Conservation (phyloP, 2,888 invertebrate genomes). For the Xiphydria camelus region DNA sequence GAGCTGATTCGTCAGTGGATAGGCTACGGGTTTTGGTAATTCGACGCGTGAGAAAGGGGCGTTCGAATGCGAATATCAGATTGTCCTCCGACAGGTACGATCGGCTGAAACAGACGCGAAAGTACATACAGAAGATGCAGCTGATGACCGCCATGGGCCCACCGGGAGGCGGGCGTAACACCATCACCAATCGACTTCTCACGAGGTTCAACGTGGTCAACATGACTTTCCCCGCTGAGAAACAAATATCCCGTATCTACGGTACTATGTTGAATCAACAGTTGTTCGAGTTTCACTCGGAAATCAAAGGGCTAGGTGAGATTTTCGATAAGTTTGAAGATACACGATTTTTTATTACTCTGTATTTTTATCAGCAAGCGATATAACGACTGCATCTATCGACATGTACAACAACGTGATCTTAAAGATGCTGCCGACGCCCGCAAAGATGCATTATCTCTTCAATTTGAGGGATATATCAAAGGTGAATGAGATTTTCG, state of each 20-base stretch:
- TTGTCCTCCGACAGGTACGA: slow-evolving; percentile 63
- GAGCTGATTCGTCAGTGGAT: slow-evolving; percentile 85
- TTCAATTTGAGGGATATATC: slow-evolving; percentile 90
- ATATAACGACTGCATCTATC: slow-evolving; percentile 75
- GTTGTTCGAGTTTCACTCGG: slow-evolving; percentile 74
- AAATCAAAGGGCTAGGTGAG: slow-evolving; percentile 73
- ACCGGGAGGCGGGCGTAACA: slow-evolving; percentile 83
- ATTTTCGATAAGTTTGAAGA: slow-evolving; percentile 8
- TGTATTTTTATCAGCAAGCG: slow-evolving; percentile 58
- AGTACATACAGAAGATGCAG: slow-evolving; percentile 78
- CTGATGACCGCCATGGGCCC: slow-evolving; percentile 83
- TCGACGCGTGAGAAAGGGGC: background rate
- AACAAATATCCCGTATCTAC: slow-evolving; percentile 78
- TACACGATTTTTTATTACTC: slow-evolving; percentile 11
- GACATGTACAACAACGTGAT: slow-evolving; percentile 76
- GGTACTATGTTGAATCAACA: slow-evolving; percentile 84
- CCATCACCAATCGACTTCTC: slow-evolving; percentile 76
- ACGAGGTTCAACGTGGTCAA: slow-evolving; percentile 77
- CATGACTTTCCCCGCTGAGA: slow-evolving; percentile 81
- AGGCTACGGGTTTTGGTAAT: slow-evolving; percentile 83
- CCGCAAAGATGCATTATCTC: slow-evolving; percentile 86
- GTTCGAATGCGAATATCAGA: background rate
- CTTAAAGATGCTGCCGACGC: slow-evolving; percentile 80
- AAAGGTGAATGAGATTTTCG: slow-evolving; percentile 67
- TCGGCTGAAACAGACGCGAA: slow-evolving; percentile 75